Percentiles rank a stretch among this genome's conserved stretches.
phyloP scores from a whole-genome alignment of 2,113 vertebrate species.

The Ageneiosus marmoratus region DNA sequence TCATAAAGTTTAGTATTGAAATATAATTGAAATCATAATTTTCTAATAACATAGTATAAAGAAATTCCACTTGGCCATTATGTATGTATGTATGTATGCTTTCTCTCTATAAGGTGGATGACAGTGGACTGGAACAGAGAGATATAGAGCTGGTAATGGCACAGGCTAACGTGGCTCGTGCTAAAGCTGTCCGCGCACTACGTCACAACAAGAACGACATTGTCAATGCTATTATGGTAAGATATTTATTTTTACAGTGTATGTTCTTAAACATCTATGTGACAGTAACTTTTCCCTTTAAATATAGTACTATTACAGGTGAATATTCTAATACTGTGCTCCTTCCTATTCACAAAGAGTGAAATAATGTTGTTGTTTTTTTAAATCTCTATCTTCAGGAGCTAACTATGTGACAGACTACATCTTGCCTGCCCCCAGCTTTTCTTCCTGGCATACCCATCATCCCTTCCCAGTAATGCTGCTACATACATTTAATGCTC shows the following conservation, averaged over 20 bases:
- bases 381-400: constrained; percentile 61
- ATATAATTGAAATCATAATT: not conserved
- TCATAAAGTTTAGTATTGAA: not conserved
- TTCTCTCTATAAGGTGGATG: constrained; percentile 79
- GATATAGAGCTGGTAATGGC: constrained; percentile 98
- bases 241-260: constrained; percentile 36
- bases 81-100: not conserved
- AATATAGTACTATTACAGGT: not conserved
- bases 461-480: constrained; percentile 72
- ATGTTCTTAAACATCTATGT: not conserved
- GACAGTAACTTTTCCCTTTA: not conserved
- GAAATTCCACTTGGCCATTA: not conserved
- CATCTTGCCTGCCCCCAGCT: constrained; percentile 50
- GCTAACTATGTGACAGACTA: constrained; percentile 75
- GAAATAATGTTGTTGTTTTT: not conserved
- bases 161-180: constrained; percentile 91
- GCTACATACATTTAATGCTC: constrained; percentile 74
- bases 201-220: constrained; percentile 98
- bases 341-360: not conserved
- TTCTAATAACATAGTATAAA: not conserved
- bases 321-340: not conserved
- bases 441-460: constrained; percentile 63
- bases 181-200: constrained; percentile 89
- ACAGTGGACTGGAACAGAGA: constrained; percentile 87
- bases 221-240: constrained; percentile 98